Evolutionary conservation across 2,888 invertebrate genomes (phyloP), one percentile per base, ranked within the genome.

Genomic region (Dasypolia templi): DNA sequence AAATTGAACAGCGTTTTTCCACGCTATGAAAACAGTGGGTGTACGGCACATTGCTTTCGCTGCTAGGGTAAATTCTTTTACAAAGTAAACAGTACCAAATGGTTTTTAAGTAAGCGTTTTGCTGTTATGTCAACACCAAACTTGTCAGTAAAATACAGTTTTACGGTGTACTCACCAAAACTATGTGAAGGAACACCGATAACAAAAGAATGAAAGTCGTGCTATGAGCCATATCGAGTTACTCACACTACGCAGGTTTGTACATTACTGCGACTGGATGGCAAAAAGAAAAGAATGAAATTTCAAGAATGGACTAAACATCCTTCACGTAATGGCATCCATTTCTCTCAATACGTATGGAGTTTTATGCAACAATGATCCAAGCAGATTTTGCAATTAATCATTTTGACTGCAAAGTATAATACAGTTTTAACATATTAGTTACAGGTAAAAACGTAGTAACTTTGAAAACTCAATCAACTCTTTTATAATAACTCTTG

Each of bases 291-390:
- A 85, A 81, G 72, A 85, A 65, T 82, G 84, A 87, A 84, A 91
- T 90, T 88, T 89, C 81, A 90, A 89, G 89, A 91, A 92, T 91
- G 87, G 73, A 79, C 82, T 87, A 92, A 94, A 93, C 93, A 92
- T 93, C 93, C 93, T 90, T 88, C 88, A 77, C 84, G 75, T 83
- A 79, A 88, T 86, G 61, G 74, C 75, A 82, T 77, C 55, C 78
- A 83, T 86, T 87, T 84, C 75, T 89, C 79, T 84, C 75, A 78
- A 83, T 85, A 80, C 56, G 73, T 69, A 75, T 73, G 67, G 9
- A 12, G 67, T 69, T 75, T 82, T 66, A 86, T 83, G 85, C 81
- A 75, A 75, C 58, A 81, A 67, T 72, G 72, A 35, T 7, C 14
- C 68, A 81, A 72, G 53, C 51, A 32, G 35, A 29, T 62, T 66